A percentile compares a stretch with the other conserved stretches of the same genome.
Conservation (phyloP, 2,888 invertebrate species). For the Hypena proboscidalis region DNA sequence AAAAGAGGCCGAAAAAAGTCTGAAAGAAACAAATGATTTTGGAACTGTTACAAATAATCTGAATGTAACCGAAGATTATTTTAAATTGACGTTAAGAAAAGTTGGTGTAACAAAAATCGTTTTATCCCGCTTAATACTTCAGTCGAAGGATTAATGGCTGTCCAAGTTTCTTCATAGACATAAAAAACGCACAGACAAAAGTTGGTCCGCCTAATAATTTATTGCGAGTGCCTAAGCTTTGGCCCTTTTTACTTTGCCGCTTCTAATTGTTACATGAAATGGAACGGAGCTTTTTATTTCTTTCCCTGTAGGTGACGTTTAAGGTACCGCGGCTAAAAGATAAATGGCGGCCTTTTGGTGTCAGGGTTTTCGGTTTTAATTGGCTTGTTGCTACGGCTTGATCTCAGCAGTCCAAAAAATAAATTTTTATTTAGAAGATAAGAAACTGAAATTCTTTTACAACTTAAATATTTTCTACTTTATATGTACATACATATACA, state of each 20-base stretch:
- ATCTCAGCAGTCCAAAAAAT: conserved; percentile 10
- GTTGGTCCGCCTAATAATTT: conserved; percentile 69
- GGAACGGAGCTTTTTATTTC: conserved; percentile 53
- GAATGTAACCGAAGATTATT: conserved; percentile 50
- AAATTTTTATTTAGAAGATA: too few relatives aligned
- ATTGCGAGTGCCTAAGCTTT: conserved; percentile 55
- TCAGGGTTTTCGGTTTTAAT: conserved; percentile 45
- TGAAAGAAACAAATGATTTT: conserved; percentile 24
- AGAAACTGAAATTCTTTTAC: too few relatives aligned
- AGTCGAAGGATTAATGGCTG: conserved; percentile 57
- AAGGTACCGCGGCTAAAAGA: conserved; percentile 47
- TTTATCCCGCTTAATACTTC: conserved; percentile 58
- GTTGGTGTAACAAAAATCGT: conserved; percentile 53
- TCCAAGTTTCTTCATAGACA: conserved; percentile 48
- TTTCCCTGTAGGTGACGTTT: conserved; percentile 57
- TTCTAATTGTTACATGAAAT: conserved; percentile 67
- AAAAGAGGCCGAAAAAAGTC: conserved; percentile 23
- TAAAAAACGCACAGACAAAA: conserved; percentile 56
- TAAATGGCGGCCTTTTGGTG: conserved; percentile 45
- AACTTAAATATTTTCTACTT: too few relatives aligned
- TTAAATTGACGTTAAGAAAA: conserved; percentile 55
- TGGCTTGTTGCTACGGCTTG: conserved; percentile 30
- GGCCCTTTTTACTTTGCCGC: conserved; percentile 54
- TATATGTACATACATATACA: too few relatives aligned
- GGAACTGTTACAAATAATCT: conserved; percentile 40